phyloP scores from a whole-genome alignment of 2,797 vertebrate species.

The Poeciliopsis paucimaculata region DNA sequence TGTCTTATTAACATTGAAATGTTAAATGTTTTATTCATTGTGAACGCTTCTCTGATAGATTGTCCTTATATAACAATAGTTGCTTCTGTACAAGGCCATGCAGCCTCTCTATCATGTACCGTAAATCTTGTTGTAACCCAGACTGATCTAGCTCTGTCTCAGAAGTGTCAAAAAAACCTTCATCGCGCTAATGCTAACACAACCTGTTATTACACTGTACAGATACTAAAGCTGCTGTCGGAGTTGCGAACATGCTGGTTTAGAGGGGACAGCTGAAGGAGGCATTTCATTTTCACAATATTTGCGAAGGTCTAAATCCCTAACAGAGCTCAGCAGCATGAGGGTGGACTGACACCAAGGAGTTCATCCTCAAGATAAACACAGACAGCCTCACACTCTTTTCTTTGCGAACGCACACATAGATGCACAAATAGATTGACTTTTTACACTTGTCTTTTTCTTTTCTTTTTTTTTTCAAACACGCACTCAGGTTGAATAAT shows the following conservation, averaged over 20 bases:
- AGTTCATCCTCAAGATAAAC: conserved; percentile 69
- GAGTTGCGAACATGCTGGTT: conserved; percentile 29
- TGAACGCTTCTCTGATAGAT: conserved; percentile 7
- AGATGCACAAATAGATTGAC: conserved; percentile 23
- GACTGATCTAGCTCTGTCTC: conserved; percentile 22
- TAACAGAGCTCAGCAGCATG: conserved; percentile 63
- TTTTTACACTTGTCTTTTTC: conserved; percentile 3
- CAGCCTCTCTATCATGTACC: neutral
- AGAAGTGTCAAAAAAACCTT: conserved; percentile 31
- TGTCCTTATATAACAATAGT: neutral
- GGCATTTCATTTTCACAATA: conserved; percentile 58
- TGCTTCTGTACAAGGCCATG: conserved; percentile 12
- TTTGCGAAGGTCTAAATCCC: conserved; percentile 64
- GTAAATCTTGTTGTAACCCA: conserved; percentile 33
- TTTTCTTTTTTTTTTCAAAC: conserved; percentile 23
- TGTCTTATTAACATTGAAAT: conserved; percentile 39
- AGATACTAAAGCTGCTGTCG: conserved; percentile 47
- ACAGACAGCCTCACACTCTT: conserved; percentile 22
- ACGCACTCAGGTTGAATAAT: conserved; percentile 71
- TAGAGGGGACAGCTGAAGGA: conserved; percentile 44
- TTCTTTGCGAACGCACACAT: neutral
- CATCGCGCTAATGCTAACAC: conserved; percentile 39
- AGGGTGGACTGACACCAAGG: conserved; percentile 50
- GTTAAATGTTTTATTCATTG: neutral
- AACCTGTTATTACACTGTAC: conserved; percentile 28